Evolutionary conservation across 2,888 invertebrate species (phyloP), one percentile per base, ranked within the genome.

Genomic region (Griposia aprilina): DNA sequence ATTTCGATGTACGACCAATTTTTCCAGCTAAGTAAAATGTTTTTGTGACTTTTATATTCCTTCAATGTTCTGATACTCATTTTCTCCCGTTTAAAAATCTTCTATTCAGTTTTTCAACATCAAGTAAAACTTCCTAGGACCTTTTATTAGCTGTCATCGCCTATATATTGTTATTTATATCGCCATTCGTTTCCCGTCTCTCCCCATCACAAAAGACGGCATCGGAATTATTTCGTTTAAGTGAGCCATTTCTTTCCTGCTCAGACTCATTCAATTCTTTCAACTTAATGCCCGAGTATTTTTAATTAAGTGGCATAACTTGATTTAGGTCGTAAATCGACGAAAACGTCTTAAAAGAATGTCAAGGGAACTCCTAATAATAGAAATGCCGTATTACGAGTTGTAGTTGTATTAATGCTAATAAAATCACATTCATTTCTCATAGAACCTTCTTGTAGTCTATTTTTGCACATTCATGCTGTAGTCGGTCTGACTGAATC

Each of bases 151-250:
- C 36, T 83, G 23, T 68, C 68, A 45, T 59, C 50, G n/a, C 17
- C 20, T 41, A 45, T 63, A 50, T 59, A 57, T 82, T 57, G 59
- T 52, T 63, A 65, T 59, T 78, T n/a, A 57, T 45, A 41, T 78
- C 52, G 20, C 48, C 59, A 48, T 83, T 65, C 65, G 69, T 59
- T 36, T 26, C n/a, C 23, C 11, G 8, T 76, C 36, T 59, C 36
- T 78, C 45, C 23, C 45, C 30, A 15, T 78, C 45, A 36, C 59
- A 65, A 78, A 59, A 60, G 48, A 59, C 6, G 36, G 65, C 8
- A 74, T 23, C 30, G 15, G 26, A 63, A 84, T 82, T 80, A 48
- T 55, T 84, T 69, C 66, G 79, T 66, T 71, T 79, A 63, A 52
- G 57, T 48, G 30, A 62, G 26, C 30, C 80, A 72, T 80, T 80